Conservation (phyloP, 2,888 invertebrate genomes). For the Ophion ventricosus region DNA sequence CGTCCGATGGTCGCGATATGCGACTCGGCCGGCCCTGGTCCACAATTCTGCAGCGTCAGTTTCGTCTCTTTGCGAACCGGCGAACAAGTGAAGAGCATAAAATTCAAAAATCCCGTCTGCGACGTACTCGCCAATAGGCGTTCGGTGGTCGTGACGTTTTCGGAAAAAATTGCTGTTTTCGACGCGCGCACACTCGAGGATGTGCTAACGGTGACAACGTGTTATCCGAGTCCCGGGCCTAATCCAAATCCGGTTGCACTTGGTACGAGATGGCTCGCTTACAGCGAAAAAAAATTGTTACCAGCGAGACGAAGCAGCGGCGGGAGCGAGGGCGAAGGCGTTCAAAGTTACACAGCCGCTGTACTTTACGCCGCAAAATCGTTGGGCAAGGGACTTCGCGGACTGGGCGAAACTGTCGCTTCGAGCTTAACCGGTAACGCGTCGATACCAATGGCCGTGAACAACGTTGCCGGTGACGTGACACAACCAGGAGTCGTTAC, state of each 20-base stretch:
- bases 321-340: slow-evolving; percentile 93
- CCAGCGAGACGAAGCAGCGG: slow-evolving; percentile 92
- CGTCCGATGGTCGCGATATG: slow-evolving; percentile 96
- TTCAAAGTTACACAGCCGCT: slow-evolving; percentile 95
- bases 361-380: slow-evolving; percentile 98
- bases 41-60: slow-evolving; percentile 91
- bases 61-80: slow-evolving; percentile 94
- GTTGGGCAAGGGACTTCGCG: slow-evolving; percentile 94
- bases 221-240: slow-evolving; percentile 94
- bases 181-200: slow-evolving; percentile 95
- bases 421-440: slow-evolving; percentile 90
- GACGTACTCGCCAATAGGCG: slow-evolving; percentile 95
- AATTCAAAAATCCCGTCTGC: slow-evolving; percentile 95
- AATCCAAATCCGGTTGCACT: slow-evolving; percentile 93
- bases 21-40: slow-evolving; percentile 92
- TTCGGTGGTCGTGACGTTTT: slow-evolving; percentile 94
- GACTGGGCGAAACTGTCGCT: slow-evolving; percentile 95
- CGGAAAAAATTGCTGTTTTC: slow-evolving; percentile 95
- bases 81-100: slow-evolving; percentile 93
- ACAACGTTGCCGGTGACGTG: slow-evolving; percentile 84
- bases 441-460: slow-evolving; percentile 73
- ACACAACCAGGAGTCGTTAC: slow-evolving; percentile 95
- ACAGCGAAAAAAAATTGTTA: slow-evolving; percentile 92
- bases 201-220: slow-evolving; percentile 93
- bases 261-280: slow-evolving; percentile 93